Evolutionary conservation across 2,888 invertebrate genomes (phyloP).

Genomic region (Agrochola circellaris): DNA sequence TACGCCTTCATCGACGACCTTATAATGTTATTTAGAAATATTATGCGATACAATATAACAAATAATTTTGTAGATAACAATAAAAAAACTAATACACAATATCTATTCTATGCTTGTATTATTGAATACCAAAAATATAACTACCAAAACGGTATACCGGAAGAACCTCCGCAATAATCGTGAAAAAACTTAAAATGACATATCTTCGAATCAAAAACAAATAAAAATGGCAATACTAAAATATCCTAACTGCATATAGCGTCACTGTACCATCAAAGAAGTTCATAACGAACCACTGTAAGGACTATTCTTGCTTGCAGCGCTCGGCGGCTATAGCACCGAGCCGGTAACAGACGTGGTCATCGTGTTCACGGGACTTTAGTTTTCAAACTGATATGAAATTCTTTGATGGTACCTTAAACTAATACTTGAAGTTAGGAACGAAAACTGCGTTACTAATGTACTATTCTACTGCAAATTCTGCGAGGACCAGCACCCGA

Average conservation of each 20-base stretch:
- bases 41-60: conserved; percentile 26
- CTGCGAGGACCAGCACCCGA: no score
- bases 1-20: conserved; percentile 49
- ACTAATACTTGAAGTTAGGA: conserved; percentile 17
- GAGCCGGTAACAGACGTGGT: no score
- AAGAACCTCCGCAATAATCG: conserved; percentile 28
- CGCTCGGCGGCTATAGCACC: no score
- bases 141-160: conserved; percentile 40
- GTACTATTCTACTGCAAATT: no score
- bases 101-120: conserved; percentile 42
- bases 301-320: no score
- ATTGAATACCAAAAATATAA: conserved; percentile 43
- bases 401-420: neutral
- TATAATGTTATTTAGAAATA: conserved; percentile 41
- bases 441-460: conserved; percentile 26
- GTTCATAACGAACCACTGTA: no score
- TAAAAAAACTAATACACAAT: conserved; percentile 48
- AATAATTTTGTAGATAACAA: conserved; percentile 27
- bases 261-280: conserved; percentile 13
- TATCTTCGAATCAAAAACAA: conserved; percentile 46
- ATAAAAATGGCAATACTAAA: conserved; percentile 46
- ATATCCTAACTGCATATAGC: conserved; percentile 47
- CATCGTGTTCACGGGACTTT: no score
- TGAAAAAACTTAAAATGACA: conserved; percentile 49
- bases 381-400: no score